Evolutionary conservation across 1,140 invertebrate species (phyloP), one percentile per base, ranked within the genome.

Genomic region (Scylla paramamosain): DNA sequence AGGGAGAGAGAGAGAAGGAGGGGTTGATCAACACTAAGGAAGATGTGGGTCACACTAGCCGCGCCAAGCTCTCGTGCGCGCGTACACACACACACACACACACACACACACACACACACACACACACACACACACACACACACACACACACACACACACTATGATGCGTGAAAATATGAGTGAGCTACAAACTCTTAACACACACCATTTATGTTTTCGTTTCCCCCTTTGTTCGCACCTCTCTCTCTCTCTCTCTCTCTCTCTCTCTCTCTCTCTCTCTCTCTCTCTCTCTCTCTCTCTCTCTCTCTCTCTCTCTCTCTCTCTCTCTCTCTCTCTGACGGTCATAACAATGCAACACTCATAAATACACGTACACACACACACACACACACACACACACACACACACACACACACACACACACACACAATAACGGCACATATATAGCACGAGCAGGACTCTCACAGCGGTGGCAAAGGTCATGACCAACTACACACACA

Each of bases 321-420:
- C 48, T 29, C n/a, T 29, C 29, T n/a, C n/a, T n/a, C 28, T 20
- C n/a, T 29, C 29, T 20, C n/a, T 20, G 16, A 52, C 25, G 48
- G 14, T 29, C 48, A 48, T 25, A 25, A 59, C 48, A 91, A 25
- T 16, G 14, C 7, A 14, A 90, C 45, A 92, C 28, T 52, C 59
- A 52, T 59, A 92, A 14, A 92, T 28, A 48, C n/a, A 92, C 59
- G 59, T 28, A 59, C 46, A 77, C 67, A 92, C 67, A 92, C 67
- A 92, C 67, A 92, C 67, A 92, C 91, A 92, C 67, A 92, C 67
- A 92, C 67, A 48, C 29, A 48, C 29, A 91, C n/a, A 59, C 48
- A 91, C 48, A 59, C 48, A 91, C 29, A 91, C 29, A 48, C 16
- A n/a, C n/a, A 52, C n/a, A 52, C 28, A 48, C n/a, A 48, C 45